Base-by-base conservation (phyloP, 35 echinoderm and acorn worm species). In the Diadema setosum region DNA sequence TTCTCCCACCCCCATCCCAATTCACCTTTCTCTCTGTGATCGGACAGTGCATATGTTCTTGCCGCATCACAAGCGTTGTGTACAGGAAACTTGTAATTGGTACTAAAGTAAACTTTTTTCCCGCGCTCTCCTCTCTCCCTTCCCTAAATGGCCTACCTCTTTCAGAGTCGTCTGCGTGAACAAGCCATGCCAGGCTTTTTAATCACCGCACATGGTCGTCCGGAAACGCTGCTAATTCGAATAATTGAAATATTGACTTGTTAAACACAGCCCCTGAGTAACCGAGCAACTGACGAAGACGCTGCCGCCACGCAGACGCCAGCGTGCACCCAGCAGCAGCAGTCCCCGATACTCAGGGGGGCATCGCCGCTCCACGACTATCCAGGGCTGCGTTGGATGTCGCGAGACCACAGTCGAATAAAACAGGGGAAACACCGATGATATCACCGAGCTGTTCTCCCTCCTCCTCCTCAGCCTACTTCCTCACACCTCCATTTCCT, bases 181-280 rank as follows among this genome's bases (percentile, higher is more conserved):
- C 73, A 42, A 41, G 11, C 73, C 5, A 78, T 44, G 73, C 73
- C 73, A 78, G 73, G 73, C 44, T 78, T 78, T 73, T 78, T 78
- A 78, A 78, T 78, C 73, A 41, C 27, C 25, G 73, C 63, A 44
- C 73, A 78, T 25, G 73, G 73, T 65, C 48, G 85, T 87, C 85
- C 85, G 85, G 85, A 87, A 87, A 87, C 64, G 69, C 45, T 75
- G 40, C 64, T 87, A 87, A 87, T 70, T 65, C 27, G 42, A 42
- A 65, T 87, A 87, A 87, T 87, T 87, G 85, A 70, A 87, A 87
- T 87, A 87, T 87, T 73, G 85, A 87, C 61, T 87, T 87, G 69
- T 87, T 87, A 52, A 87, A 87, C 85, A 65, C 85, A 30, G 64
- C 43, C 48, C 41, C 69, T 87, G 65, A 87, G 63, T 87, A 70